phyloP scores from a whole-genome alignment of 2,888 invertebrate species.

The Melolontha melolontha region DNA sequence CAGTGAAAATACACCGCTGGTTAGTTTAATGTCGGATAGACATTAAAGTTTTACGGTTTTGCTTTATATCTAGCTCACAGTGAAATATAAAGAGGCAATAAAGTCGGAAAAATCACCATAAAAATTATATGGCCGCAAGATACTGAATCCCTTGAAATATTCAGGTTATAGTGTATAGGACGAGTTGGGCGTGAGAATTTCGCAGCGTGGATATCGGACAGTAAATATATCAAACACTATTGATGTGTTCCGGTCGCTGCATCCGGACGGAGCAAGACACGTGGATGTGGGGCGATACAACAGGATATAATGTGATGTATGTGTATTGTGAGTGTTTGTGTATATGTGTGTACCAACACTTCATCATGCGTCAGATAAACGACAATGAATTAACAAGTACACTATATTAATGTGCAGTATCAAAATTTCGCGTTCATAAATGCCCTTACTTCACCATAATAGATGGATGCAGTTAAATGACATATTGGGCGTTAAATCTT shows the following conservation, averaged over 20 bases:
- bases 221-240: slow-evolving; percentile 62
- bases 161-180: slow-evolving; percentile 26
- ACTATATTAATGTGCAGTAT: slow-evolving; percentile 19
- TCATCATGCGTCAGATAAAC: slow-evolving; percentile 39
- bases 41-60: slow-evolving; percentile 30
- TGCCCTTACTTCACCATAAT: neutral
- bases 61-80: slow-evolving; percentile 24
- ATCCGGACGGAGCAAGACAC: slow-evolving; percentile 51
- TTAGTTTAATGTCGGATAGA: slow-evolving; percentile 32
- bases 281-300: slow-evolving; percentile 28
- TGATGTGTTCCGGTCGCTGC: slow-evolving; percentile 62
- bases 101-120: slow-evolving; percentile 32
- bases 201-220: slow-evolving; percentile 54
- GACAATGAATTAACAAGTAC: slow-evolving; percentile 33
- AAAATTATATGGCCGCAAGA: slow-evolving; percentile 33
- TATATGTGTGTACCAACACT: slow-evolving; percentile 34
- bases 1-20: slow-evolving; percentile 3
- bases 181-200: slow-evolving; percentile 41
- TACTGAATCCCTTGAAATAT: slow-evolving; percentile 38
- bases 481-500: slow-evolving; percentile 2
- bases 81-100: slow-evolving; percentile 37
- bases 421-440: too few species aligned
- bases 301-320: slow-evolving; percentile 33
- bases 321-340: neutral
- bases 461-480: too few species aligned